Base-by-base conservation (phyloP, 64 coral and sea anemone genomes). In the Montipora efflorescens region DNA sequence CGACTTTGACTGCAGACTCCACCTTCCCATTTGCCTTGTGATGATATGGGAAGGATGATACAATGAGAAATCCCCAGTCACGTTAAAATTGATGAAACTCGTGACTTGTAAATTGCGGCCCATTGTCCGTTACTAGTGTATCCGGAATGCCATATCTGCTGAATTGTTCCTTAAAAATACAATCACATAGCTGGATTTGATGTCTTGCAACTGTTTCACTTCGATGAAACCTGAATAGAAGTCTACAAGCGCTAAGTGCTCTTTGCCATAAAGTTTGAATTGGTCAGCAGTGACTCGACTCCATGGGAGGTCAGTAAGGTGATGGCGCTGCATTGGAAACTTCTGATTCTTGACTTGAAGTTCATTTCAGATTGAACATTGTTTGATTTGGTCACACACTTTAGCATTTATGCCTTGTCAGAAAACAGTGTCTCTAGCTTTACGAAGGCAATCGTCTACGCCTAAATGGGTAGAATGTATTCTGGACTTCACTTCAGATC, bases 211-310 rank as follows among this genome's bases (percentile, higher is more conserved):
- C 12, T 77, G 0, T 20, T 93, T 79, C 1, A 88, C 72, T 73
- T 93, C 76, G 7, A 88, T 74, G 22, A 88, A 93, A n/a, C 78
- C 74, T 8, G 84, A 69, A 48, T 93, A 88, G 62, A 88, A 80
- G 45, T 93, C 92, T 28, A 73, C 76, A 12, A 59, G 79, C 10
- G 88, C 45, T 8, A 93, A 6, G 16, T 71, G 89, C 0, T 88
- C 74, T 49, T 75, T 52, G 21, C 74, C 49, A 6, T 61, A 2
- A 21, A 84, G 76, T 2, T 62, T 58, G 75, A 93, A 93, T n/a
- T 87, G 25, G 59, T 93, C 83, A 1, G 82, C 67, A 19, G 67
- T 14, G 9, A 93, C 53, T 64, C 19, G 16, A 20, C 79, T 61
- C 82, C 83, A 87, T 20, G 91, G 91, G 53, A 59, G 77, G 1